Evolutionary conservation across 30 jellyfish, hydroid and myxozoan species (phyloP).

Genomic region (Turritopsis rubra): DNA sequence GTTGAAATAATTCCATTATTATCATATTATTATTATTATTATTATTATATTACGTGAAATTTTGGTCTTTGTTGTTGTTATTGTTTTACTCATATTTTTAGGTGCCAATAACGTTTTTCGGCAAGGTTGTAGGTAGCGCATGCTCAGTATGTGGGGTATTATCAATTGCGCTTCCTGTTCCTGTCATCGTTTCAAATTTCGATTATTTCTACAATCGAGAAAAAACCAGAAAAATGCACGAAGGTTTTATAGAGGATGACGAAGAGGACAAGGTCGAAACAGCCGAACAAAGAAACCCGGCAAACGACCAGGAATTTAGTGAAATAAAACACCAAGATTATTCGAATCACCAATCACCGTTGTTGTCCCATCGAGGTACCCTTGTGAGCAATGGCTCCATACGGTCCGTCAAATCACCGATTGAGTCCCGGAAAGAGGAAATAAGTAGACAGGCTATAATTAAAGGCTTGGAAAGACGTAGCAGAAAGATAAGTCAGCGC

Average conservation of each 20-base stretch:
- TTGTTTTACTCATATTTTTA: slow-evolving; percentile 21
- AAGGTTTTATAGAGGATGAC: slow-evolving; percentile 27
- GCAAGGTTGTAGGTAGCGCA: slow-evolving; percentile 83
- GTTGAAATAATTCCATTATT: too few species aligned
- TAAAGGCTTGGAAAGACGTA: slow-evolving; percentile 46
- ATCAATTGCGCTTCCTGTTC: slow-evolving; percentile 93
- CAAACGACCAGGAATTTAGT: not conserved
- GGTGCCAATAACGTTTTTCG: slow-evolving; percentile 90
- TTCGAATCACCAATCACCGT: not conserved
- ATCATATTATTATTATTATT: too few species aligned
- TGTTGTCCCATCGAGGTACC: not conserved
- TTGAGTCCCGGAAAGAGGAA: slow-evolving; percentile 33
- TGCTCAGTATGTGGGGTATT: slow-evolving; percentile 89
- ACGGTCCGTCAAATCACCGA: slow-evolving; percentile 4
- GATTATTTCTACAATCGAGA: slow-evolving; percentile 90
- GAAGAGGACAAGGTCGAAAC: not conserved
- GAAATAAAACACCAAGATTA: not conserved
- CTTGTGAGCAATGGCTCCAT: not conserved
- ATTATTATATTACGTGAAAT: too few species aligned
- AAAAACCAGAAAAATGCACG: slow-evolving; percentile 65
- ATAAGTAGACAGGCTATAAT: slow-evolving; percentile 60
- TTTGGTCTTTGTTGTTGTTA: not conserved
- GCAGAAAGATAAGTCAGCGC: slow-evolving; percentile 37
- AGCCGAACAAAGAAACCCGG: not conserved
- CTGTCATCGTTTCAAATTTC: slow-evolving; percentile 89